Base-by-base conservation (phyloP, 2,888 invertebrate genomes). In the Campoplex capitator region DNA sequence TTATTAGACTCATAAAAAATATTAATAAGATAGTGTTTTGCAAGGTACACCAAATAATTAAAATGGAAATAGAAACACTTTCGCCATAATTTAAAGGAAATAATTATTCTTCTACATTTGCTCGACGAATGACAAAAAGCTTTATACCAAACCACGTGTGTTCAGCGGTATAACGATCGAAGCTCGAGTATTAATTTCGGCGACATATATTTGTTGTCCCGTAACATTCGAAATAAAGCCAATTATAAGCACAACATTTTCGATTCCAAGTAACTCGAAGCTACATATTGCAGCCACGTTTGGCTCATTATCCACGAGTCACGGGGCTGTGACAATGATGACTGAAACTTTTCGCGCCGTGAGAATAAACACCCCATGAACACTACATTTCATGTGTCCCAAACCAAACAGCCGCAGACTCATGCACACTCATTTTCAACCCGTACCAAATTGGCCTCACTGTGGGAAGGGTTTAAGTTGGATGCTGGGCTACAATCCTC, bases 401-500 rank as follows among this genome's bases (percentile, higher is more conserved):
- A 71, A 65, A 85, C 73, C 75, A 67, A 80, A 81, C 70, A 51
- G 32, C 45, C 62, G 48, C 71, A 38, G 51, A 70, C 28, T 45
- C 62, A 4, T 8, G 51, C 42, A 71, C 67, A 68, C 68, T 73
- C 83, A 56, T 83, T 88, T 86, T 54, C 80, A 80, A 85, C 80
- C 67, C 68, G 48, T 42, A 54, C 58, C 48, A 32, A 83, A 85
- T 85, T 83, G 76, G 82, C 56, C 58, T 45, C 13, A 51, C 71
- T 71, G 76, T 82, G 68, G 65, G 32, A 83, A 65, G 83, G 67
- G 73, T 81, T 71, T 85, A 88, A 88, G 85, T 89, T 88, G 83
- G 74, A 71, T 58, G 76, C 45, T 77, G 83, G 32, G 76, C 62
- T 84, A 80, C 80, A 80, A 84, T 58, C 76, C 86, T 71, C 76